A percentile compares a stretch with the other conserved stretches of the same genome.
Evolutionary conservation across 2,888 invertebrate species (phyloP).

Genomic region (Chelonus formosanus): DNA sequence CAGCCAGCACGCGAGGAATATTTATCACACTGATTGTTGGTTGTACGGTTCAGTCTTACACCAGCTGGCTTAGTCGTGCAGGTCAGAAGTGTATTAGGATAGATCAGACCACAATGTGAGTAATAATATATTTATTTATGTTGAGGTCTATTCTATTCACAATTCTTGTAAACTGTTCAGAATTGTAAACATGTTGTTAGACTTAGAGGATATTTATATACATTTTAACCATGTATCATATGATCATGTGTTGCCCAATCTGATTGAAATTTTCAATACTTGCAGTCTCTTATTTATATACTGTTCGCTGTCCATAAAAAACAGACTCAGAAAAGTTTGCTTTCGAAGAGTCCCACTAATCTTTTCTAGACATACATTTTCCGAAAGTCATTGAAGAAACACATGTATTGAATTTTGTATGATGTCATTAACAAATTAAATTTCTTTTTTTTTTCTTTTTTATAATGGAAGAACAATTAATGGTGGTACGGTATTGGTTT

Average conservation of each 20-base stretch:
- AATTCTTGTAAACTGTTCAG: conserved; percentile 30
- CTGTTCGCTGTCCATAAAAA: not conserved
- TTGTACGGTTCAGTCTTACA: conserved; percentile 1
- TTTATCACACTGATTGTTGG: conserved; percentile 37
- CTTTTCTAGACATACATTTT: too few relatives aligned
- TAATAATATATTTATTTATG: conserved; percentile 15
- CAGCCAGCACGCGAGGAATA: conserved; percentile 44
- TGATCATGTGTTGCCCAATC: too few relatives aligned
- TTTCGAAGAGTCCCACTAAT: too few relatives aligned
- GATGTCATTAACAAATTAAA: too few relatives aligned
- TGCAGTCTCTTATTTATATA: not conserved
- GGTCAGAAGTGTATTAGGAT: not conserved
- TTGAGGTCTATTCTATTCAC: conserved; percentile 35
- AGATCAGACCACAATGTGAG: not conserved
- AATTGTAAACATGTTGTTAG: conserved; percentile 41
- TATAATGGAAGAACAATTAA: too few relatives aligned
- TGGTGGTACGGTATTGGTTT: too few relatives aligned
- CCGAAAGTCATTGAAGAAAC: too few relatives aligned
- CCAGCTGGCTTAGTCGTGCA: conserved; percentile 6
- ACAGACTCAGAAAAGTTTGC: too few relatives aligned
- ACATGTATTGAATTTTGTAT: too few relatives aligned
- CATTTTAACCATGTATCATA: not conserved
- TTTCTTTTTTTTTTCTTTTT: too few relatives aligned
- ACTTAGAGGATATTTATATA: conserved; percentile 26
- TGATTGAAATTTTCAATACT: too few relatives aligned